A percentile compares a stretch with the other conserved stretches of the same genome.
Conservation (phyloP, 2,797 vertebrate species). For the Pelobates cultripes region DNA sequence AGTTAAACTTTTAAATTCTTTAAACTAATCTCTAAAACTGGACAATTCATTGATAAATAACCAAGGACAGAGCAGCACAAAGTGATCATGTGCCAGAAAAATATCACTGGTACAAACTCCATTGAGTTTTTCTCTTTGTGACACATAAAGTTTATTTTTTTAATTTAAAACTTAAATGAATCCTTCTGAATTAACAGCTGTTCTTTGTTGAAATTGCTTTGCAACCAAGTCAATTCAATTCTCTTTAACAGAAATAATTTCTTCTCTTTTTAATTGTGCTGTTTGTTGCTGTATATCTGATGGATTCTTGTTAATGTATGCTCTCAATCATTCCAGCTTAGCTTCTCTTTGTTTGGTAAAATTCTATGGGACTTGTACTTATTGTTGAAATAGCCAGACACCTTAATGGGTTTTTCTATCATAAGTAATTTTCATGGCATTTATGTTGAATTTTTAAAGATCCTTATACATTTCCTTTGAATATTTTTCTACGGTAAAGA, state of each 20-base stretch:
- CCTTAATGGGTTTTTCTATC: constrained; percentile 33
- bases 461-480: constrained; percentile 14
- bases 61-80: too few relatives aligned
- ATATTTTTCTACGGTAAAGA: constrained; percentile 15
- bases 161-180: constrained; percentile 45
- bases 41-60: too few relatives aligned
- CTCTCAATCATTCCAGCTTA: constrained; percentile 37
- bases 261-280: constrained; percentile 43
- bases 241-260: constrained; percentile 42
- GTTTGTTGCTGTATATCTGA: constrained; percentile 42
- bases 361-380: constrained; percentile 32
- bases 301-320: constrained; percentile 42
- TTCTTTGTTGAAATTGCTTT: constrained; percentile 48
- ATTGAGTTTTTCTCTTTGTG: constrained; percentile 21
- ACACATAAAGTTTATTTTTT: constrained; percentile 20
- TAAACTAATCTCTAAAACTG: too few relatives aligned
- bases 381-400: constrained; percentile 36
- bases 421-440: constrained; percentile 36
- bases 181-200: constrained; percentile 28
- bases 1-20: too few relatives aligned
- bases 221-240: constrained; percentile 36
- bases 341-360: constrained; percentile 35
- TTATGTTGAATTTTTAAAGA: constrained; percentile 37
- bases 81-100: background rate
- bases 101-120: background rate